Conservation (phyloP, 2,797 vertebrate genomes). For the Steatocranus sp. region DNA sequence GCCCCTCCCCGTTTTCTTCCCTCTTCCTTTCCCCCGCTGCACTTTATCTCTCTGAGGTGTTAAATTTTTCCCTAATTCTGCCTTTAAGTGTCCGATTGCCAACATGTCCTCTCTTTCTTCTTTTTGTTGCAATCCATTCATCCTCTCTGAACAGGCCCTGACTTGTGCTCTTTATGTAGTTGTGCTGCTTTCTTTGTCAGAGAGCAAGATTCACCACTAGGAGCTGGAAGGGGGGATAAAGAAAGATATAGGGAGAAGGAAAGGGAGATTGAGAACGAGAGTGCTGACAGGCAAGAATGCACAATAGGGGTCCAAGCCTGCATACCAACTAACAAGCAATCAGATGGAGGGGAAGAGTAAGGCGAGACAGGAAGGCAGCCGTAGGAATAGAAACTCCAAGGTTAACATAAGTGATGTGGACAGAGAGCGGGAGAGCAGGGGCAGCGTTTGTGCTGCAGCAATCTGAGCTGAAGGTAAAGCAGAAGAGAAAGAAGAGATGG, state of each 20-base stretch:
- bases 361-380: slow-evolving; percentile 16
- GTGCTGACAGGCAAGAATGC: slow-evolving; percentile 69
- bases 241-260: slow-evolving; percentile 13
- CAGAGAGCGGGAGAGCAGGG: background rate
- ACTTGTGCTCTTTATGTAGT: background rate
- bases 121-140: slow-evolving; percentile 21
- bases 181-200: background rate
- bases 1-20: slow-evolving; percentile 26
- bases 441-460: background rate
- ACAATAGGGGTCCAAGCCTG: slow-evolving; percentile 63
- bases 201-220: slow-evolving; percentile 19
- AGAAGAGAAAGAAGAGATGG: background rate
- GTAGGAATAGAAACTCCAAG: slow-evolving; percentile 26
- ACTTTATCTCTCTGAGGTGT: slow-evolving; percentile 42
- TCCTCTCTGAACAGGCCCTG: background rate
- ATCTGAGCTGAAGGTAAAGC: background rate
- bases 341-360: slow-evolving; percentile 45
- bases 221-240: slow-evolving; percentile 6
- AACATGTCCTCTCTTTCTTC: slow-evolving; percentile 1
- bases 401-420: slow-evolving; percentile 30
- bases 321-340: slow-evolving; percentile 73
- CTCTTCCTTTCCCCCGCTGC: slow-evolving; percentile 7
- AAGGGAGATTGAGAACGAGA: slow-evolving; percentile 45
- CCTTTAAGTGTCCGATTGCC: slow-evolving; percentile 21
- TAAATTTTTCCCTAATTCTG: slow-evolving; percentile 32